A percentile compares a stretch with the other conserved stretches of the same genome.
Conservation (phyloP, 2,113 vertebrate species). For the Otis tarda region DNA sequence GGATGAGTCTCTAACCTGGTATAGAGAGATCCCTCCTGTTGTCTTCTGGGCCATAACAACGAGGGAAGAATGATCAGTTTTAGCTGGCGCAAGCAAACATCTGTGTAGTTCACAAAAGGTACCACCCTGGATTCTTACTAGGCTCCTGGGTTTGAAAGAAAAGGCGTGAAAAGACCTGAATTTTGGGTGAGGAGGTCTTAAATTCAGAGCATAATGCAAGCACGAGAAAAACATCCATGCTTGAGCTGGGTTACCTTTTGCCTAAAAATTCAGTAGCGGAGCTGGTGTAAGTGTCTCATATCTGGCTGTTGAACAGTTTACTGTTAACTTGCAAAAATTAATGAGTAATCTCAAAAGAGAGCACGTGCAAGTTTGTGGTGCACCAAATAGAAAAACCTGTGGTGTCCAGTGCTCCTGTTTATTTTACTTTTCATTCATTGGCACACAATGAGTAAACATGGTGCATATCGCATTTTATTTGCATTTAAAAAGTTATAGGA, state of each 20-base stretch:
- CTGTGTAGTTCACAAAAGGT: neutral
- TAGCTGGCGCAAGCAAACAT: neutral
- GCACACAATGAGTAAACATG: too few relatives aligned
- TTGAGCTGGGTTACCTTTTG: neutral
- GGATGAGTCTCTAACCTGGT: accelerated
- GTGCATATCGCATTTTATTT: neutral
- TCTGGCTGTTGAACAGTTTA: neutral
- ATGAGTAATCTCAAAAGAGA: neutral
- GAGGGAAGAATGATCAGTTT: neutral
- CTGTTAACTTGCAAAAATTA: neutral
- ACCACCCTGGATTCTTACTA: accelerated
- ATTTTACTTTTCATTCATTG: neutral
- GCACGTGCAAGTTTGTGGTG: accelerated
- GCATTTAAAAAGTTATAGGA: neutral
- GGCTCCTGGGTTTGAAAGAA: neutral
- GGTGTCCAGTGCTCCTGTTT: neutral
- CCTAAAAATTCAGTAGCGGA: neutral
- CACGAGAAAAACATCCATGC: neutral
- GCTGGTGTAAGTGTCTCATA: neutral
- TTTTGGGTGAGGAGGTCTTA: neutral
- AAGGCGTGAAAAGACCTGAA: neutral
- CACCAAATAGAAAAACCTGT: neutral
- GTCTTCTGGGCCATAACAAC: accelerated
- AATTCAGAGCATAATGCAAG: neutral
- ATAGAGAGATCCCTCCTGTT: accelerated